phyloP scores from a whole-genome alignment of 2,888 invertebrate species.

The Nymphalis urticae region DNA sequence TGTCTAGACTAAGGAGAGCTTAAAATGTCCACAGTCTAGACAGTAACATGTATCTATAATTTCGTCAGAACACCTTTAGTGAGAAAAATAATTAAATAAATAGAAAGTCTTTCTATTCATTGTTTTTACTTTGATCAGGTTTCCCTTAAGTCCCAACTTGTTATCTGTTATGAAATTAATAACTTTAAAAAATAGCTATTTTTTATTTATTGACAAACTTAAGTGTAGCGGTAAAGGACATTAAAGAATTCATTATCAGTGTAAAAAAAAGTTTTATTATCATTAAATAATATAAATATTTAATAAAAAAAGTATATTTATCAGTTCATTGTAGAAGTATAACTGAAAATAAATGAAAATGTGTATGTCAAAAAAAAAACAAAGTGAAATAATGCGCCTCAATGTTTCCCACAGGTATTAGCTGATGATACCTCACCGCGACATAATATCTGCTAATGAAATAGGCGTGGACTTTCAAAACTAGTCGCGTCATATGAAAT shows the following conservation, averaged over 20 bases:
- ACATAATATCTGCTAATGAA: conserved; percentile 23
- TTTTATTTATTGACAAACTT: too few relatives aligned
- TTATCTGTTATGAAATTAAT: too few relatives aligned
- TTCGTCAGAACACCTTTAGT: background rate
- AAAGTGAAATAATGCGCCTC: conserved; percentile 2
- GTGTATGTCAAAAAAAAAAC: background rate
- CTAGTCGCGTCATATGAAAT: conserved; percentile 20
- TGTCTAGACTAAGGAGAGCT: conserved; percentile 5
- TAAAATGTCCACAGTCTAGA: background rate
- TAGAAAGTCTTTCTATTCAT: background rate
- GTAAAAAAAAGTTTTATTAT: too few relatives aligned
- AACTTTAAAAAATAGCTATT: too few relatives aligned
- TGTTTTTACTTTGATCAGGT: background rate
- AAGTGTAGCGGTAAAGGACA: too few relatives aligned
- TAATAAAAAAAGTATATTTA: background rate
- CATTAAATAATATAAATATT: too few relatives aligned
- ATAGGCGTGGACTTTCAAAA: conserved; percentile 23
- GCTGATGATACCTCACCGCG: conserved; percentile 16
- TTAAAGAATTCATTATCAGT: too few relatives aligned
- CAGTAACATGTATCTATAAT: background rate
- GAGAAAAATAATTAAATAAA: background rate
- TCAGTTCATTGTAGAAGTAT: background rate
- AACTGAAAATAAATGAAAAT: background rate
- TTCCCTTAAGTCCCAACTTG: too few relatives aligned
- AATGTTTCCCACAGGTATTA: conserved; percentile 4